Evolutionary conservation across 2,113 vertebrate species (phyloP).

Genomic region (Sebastes schlegelii): DNA sequence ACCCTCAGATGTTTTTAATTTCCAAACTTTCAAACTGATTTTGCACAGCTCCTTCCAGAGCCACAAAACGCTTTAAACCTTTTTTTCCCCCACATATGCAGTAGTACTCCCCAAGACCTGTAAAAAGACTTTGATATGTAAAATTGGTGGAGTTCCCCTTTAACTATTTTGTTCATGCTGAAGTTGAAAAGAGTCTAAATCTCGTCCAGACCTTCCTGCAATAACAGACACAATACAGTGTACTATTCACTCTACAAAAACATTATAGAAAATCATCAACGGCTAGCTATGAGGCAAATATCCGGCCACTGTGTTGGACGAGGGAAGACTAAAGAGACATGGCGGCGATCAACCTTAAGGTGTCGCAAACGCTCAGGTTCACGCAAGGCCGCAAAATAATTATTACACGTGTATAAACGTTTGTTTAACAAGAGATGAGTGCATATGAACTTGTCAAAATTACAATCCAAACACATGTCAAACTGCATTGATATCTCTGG

Average conservation of each 20-base stretch:
- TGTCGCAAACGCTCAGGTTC: too few species aligned
- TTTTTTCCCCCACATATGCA: not conserved
- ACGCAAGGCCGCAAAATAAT: too few species aligned
- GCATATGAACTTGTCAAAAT: too few species aligned
- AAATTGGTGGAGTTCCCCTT: not conserved
- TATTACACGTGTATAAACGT: too few species aligned
- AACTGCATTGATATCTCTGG: too few species aligned
- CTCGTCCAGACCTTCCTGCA: too few species aligned
- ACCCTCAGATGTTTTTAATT: too few species aligned
- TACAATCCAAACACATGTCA: too few species aligned
- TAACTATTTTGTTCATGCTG: not conserved
- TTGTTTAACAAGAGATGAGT: too few species aligned
- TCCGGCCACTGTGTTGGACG: too few species aligned
- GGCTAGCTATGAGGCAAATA: not conserved
- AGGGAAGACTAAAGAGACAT: too few species aligned
- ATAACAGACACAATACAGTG: not conserved
- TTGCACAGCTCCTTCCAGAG: not conserved
- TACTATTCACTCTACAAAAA: not conserved
- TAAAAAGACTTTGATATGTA: constrained; percentile 8
- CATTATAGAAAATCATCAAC: not conserved
- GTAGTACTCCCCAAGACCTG: not conserved
- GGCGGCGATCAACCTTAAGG: too few species aligned
- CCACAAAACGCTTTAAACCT: not conserved
- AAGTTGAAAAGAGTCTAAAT: constrained; percentile 1
- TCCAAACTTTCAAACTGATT: not conserved